Percentiles rank a stretch among this genome's conserved stretches.
Conservation (phyloP, 1,140 invertebrate species). For the Eumaeus atala region DNA sequence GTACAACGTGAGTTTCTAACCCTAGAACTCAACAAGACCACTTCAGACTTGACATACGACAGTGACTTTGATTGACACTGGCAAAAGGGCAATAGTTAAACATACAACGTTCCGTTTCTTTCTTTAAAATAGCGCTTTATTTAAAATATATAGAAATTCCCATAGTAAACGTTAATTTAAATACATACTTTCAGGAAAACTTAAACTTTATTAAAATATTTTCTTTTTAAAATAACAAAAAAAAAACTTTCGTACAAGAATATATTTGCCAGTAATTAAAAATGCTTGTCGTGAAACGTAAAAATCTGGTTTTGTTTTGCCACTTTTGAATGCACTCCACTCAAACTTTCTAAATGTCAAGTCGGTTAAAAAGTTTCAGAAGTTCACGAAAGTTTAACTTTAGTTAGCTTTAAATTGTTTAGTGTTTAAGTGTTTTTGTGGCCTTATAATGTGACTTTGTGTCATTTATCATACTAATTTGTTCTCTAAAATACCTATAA, state of each 20-base stretch:
- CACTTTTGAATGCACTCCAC: conserved; percentile 42
- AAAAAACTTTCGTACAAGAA: too few species aligned
- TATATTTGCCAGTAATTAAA: neutral
- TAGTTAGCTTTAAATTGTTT: conserved; percentile 58
- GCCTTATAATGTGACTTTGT: conserved; percentile 18
- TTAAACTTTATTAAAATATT: too few species aligned
- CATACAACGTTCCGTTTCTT: too few species aligned
- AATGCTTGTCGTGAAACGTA: conserved; percentile 23
- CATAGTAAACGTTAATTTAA: too few species aligned
- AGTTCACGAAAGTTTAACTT: conserved; percentile 59
- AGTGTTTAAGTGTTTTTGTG: conserved; percentile 42
- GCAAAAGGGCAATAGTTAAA: neutral
- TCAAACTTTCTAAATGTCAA: conserved; percentile 69
- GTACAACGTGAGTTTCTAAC: conserved; percentile 17
- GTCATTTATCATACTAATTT: neutral
- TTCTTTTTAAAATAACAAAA: too few species aligned
- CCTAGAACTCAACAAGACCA: conserved; percentile 3
- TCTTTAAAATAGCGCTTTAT: too few species aligned
- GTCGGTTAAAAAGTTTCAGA: conserved; percentile 56
- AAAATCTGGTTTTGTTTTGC: conserved; percentile 36
- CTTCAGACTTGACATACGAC: neutral
- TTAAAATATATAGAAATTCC: too few species aligned
- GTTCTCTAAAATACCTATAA: neutral
- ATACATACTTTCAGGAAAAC: too few species aligned
- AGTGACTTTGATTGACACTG: neutral